phyloP scores from a whole-genome alignment of 2,797 vertebrate species.

The Tarsius wallacei region DNA sequence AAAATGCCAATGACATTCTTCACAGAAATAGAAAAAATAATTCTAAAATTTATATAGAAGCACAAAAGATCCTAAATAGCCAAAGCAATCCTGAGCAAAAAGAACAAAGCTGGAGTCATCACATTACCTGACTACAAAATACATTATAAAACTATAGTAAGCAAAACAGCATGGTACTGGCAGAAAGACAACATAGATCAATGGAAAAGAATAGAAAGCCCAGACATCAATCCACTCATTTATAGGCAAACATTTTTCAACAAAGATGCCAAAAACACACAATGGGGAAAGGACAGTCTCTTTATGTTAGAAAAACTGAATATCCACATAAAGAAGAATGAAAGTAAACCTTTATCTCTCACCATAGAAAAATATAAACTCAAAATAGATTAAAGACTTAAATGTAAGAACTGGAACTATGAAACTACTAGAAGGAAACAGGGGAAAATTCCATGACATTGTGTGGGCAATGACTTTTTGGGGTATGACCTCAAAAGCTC shows the following conservation, averaged over 20 bases:
- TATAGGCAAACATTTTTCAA: background rate
- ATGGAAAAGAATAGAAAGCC: background rate
- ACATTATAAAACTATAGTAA: background rate
- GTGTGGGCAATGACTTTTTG: background rate
- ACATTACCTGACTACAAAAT: background rate
- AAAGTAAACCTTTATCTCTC: background rate
- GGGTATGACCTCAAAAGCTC: background rate
- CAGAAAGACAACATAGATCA: background rate
- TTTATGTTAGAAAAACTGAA: background rate
- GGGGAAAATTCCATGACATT: background rate
- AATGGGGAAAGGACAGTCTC: background rate
- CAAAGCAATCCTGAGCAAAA: background rate
- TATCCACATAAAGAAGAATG: background rate
- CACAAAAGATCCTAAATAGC: background rate
- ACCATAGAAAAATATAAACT: background rate
- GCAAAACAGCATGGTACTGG: background rate
- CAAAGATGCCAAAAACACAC: background rate
- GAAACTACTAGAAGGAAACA: background rate
- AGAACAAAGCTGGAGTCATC: background rate
- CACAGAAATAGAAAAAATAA: background rate
- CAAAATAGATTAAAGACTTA: background rate
- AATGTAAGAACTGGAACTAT: background rate
- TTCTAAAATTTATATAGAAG: background rate
- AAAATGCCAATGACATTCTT: background rate
- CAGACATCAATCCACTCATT: background rate